A percentile compares a stretch with the other conserved stretches of the same genome.
These are phyloP conservation scores for Vicugna pacos DNA, from an alignment of 2,113 vertebrate species.

Conservation along the genomic window DNA sequence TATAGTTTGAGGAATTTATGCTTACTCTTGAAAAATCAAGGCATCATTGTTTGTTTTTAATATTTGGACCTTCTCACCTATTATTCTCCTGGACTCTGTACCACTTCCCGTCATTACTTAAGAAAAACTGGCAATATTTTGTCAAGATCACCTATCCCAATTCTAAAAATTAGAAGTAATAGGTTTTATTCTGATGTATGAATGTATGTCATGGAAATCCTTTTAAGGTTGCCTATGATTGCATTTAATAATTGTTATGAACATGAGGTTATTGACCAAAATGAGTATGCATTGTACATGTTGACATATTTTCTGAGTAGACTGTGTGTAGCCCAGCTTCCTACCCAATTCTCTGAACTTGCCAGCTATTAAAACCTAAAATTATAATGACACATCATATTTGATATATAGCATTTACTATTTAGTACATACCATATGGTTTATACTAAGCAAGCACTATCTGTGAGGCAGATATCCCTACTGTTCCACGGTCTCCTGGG, in stretches of 20 bases:
- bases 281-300: not conserved
- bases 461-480: not conserved
- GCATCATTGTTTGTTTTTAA: not conserved
- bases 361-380: not conserved
- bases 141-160: not conserved
- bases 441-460: not conserved
- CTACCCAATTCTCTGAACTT: not conserved
- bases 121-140: not conserved
- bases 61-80: not conserved
- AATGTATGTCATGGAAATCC: not conserved
- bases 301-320: not conserved
- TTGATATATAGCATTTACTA: not conserved
- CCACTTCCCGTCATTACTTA: not conserved
- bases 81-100: not conserved
- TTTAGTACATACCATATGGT: not conserved
- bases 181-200: constrained; percentile 28
- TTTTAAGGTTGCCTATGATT: not conserved
- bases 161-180: not conserved
- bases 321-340: not conserved
- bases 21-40: constrained; percentile 24
- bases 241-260: constrained; percentile 1
- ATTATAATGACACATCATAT: not conserved
- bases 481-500: not conserved
- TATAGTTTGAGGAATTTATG: not conserved
- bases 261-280: not conserved